Evolutionary conservation across 53 echinoderm and acorn worm genomes (phyloP).

Genomic region (Echinometra lucunter): DNA sequence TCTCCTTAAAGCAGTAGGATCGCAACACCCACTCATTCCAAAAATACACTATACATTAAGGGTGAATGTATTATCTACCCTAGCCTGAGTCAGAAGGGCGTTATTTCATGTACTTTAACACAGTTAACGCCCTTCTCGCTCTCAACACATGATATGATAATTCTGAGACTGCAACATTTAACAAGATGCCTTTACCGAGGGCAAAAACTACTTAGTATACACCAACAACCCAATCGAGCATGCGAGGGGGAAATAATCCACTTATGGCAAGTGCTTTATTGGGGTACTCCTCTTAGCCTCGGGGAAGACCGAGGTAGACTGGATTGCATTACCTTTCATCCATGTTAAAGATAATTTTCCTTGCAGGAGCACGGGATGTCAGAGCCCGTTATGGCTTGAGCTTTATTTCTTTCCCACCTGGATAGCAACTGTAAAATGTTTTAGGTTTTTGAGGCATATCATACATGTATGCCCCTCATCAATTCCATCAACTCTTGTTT

Average conservation of each 20-base stretch:
- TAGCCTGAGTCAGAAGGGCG: too few species aligned
- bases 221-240: slow-evolving; percentile 57
- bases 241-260: slow-evolving; percentile 58
- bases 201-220: slow-evolving; percentile 61
- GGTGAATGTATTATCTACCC: too few species aligned
- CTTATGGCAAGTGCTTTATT: slow-evolving; percentile 60
- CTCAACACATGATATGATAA: too few species aligned
- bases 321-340: slow-evolving; percentile 49
- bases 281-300: slow-evolving; percentile 38
- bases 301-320: neutral
- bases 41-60: too few species aligned
- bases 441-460: too few species aligned
- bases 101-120: too few species aligned
- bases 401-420: too few species aligned
- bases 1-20: too few species aligned
- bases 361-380: slow-evolving; percentile 11
- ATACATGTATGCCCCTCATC: too few species aligned
- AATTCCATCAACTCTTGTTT: neutral
- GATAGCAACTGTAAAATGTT: too few species aligned
- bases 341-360: slow-evolving; percentile 53
- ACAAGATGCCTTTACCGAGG: slow-evolving; percentile 23
- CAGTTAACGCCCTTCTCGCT: too few species aligned
- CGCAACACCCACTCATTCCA: too few species aligned
- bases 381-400: slow-evolving; percentile 24
- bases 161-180: slow-evolving; percentile 22